Percentiles rank a stretch among this genome's conserved stretches.
Conservation (phyloP, 2,888 invertebrate genomes). For the Zelleria hepariella region DNA sequence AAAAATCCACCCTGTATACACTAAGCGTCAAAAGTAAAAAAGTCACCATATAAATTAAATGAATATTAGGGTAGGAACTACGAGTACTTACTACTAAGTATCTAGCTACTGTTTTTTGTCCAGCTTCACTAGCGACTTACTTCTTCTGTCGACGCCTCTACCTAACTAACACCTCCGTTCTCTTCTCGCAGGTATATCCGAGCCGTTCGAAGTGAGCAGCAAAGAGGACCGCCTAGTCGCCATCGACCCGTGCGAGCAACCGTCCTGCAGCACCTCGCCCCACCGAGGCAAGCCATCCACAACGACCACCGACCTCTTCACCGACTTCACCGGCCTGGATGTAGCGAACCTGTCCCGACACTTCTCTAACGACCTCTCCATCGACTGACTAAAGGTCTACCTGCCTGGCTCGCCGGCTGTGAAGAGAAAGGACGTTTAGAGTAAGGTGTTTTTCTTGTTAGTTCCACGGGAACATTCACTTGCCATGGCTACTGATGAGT, state of each 20-base stretch:
- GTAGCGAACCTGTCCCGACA: slow-evolving; percentile 62
- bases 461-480: no score
- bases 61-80: no score
- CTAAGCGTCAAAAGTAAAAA: no score
- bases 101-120: no score
- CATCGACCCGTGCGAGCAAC: slow-evolving; percentile 33
- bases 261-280: slow-evolving; percentile 34
- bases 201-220: slow-evolving; percentile 61
- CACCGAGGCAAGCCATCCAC: slow-evolving; percentile 29
- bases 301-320: slow-evolving; percentile 53
- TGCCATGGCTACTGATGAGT: no score
- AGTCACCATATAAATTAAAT: no score
- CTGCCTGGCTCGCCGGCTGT: slow-evolving; percentile 53
- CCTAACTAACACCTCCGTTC: no score
- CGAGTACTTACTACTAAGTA: no score
- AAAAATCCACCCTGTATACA: no score
- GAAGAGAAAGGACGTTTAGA: background rate
- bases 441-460: background rate
- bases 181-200: slow-evolving; percentile 67
- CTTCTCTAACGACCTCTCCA: slow-evolving; percentile 61
- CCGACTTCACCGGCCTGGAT: slow-evolving; percentile 60
- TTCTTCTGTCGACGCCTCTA: no score
- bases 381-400: slow-evolving; percentile 67
- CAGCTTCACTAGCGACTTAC: no score
- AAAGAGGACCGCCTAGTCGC: slow-evolving; percentile 45